Percentiles rank a stretch among this genome's conserved stretches.
These are phyloP conservation scores for Drosophila prostipennis DNA, from an alignment of 2,888 invertebrate species.

Conservation along the genomic window DNA sequence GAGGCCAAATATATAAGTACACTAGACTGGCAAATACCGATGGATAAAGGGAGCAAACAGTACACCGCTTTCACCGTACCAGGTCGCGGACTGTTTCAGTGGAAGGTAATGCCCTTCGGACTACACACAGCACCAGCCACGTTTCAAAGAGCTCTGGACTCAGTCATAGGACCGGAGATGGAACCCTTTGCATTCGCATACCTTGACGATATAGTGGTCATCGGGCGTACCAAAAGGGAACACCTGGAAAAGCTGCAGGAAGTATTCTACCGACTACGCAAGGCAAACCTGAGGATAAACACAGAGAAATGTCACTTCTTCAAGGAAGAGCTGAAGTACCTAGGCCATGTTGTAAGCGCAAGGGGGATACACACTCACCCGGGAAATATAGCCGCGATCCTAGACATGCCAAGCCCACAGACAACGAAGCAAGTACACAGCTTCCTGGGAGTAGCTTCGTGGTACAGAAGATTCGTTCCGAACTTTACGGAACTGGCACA, in stretches of 20 bases:
- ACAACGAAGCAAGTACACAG: too few relatives aligned
- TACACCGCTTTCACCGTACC: not conserved
- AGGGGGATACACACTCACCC: not conserved
- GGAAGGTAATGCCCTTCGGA: not conserved
- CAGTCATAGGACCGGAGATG: too few relatives aligned
- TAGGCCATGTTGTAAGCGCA: not conserved
- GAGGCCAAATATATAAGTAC: not conserved
- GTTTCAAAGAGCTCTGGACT: too few relatives aligned
- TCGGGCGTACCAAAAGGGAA: not conserved
- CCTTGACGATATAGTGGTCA: not conserved
- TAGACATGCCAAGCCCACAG: too few relatives aligned
- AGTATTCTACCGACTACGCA: not conserved
- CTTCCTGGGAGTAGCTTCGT: too few relatives aligned
- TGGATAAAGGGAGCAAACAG: not conserved
- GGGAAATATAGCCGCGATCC: too few relatives aligned
- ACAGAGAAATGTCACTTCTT: not conserved
- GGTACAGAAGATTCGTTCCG: too few relatives aligned
- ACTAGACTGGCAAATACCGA: not conserved
- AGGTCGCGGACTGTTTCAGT: not conserved
- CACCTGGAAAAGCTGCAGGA: not conserved
- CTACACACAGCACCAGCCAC: not conserved
- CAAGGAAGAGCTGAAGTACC: not conserved
- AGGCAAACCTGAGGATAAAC: not conserved
- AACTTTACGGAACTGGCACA: too few relatives aligned
- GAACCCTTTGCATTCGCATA: too few relatives aligned